Percentiles rank a stretch among this genome's conserved stretches.
Evolutionary conservation across 2,113 vertebrate genomes (phyloP).

Genomic region (Apistogramma diplotaenia): DNA sequence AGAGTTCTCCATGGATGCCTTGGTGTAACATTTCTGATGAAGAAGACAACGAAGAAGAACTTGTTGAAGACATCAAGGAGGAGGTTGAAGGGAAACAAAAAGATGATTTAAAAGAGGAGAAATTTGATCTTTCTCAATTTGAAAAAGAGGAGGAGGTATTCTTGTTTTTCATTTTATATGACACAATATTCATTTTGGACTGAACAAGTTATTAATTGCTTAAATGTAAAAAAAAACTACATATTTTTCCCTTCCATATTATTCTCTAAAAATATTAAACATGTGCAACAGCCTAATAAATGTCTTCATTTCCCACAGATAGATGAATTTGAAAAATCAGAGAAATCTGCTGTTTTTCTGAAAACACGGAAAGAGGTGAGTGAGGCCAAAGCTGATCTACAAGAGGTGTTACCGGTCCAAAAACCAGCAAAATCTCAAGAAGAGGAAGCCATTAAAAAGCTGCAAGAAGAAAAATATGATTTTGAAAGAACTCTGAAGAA

Average conservation of each 20-base stretch:
- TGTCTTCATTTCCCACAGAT: neutral
- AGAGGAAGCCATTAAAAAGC: neutral
- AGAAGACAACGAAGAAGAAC: neutral
- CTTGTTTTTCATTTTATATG: neutral
- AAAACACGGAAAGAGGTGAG: neutral
- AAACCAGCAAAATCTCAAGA: fast-evolving
- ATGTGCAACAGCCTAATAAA: neutral
- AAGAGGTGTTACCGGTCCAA: neutral
- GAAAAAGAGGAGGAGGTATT: neutral
- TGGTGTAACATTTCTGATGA: neutral
- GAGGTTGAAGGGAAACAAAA: no score
- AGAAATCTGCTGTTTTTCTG: neutral
- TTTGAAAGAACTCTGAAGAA: neutral
- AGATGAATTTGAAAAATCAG: neutral
- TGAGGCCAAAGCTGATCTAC: neutral
- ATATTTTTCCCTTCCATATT: no score
- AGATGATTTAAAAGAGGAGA: neutral
- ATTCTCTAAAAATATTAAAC: neutral
- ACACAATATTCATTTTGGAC: fast-evolving
- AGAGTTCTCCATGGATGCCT: no score
- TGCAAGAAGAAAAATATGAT: neutral
- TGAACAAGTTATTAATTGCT: neutral
- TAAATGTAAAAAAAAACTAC: fast-evolving
- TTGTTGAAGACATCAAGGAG: no score
- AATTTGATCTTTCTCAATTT: neutral